Conservation (phyloP, 2,797 vertebrate species). For the Aulostomus chinensis region DNA sequence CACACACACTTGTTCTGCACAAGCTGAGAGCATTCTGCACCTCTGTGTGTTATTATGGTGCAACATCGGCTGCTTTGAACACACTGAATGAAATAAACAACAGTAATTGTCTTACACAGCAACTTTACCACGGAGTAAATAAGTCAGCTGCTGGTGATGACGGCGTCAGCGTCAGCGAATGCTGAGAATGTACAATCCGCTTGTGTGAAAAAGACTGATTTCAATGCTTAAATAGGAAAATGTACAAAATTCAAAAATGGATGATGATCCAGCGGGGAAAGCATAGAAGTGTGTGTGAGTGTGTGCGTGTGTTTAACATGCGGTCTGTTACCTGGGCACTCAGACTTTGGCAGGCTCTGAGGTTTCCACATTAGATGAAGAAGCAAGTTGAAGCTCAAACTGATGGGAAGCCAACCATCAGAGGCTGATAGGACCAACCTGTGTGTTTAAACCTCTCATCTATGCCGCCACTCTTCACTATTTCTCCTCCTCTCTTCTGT, state of each 20-base stretch:
- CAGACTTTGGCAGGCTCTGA: slow-evolving; percentile 38
- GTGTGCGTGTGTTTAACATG: too few species aligned
- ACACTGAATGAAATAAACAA: background rate
- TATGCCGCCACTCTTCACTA: too few species aligned
- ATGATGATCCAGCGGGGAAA: background rate
- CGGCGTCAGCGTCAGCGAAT: too few species aligned
- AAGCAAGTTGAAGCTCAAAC: slow-evolving; percentile 35
- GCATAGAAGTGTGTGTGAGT: too few species aligned
- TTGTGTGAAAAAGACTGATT: background rate
- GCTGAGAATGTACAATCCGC: too few species aligned
- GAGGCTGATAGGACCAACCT: too few species aligned
- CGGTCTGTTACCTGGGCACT: slow-evolving; percentile 30
- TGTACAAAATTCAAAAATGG: background rate
- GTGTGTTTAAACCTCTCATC: too few species aligned
- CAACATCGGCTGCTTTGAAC: background rate
- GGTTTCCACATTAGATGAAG: slow-evolving; percentile 65
- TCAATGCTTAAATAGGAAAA: background rate
- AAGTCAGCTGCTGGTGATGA: too few species aligned
- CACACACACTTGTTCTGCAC: too few species aligned
- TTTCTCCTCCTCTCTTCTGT: too few species aligned
- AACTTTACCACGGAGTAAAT: too few species aligned
- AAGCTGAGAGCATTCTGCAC: background rate
- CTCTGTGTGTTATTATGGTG: background rate
- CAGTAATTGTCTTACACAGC: too few species aligned
- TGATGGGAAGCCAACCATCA: slow-evolving; percentile 8